Base-by-base conservation (phyloP, 2,797 vertebrate genomes). In the Carcharodon carcharias region DNA sequence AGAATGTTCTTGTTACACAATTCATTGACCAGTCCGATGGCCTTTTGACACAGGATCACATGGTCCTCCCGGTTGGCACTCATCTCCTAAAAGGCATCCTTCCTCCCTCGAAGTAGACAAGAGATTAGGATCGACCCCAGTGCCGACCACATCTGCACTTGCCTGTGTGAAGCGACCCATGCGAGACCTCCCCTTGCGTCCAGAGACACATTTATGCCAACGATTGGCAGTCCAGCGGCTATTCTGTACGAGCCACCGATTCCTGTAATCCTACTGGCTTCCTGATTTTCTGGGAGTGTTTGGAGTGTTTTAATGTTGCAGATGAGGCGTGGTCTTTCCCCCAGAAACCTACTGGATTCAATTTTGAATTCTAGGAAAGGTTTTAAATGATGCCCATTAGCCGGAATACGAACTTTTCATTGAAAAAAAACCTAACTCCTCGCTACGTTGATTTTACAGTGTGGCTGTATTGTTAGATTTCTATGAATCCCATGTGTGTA, bases 21-120 rank as follows among this genome's bases (percentile, higher is more conserved):
- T n/a, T 95, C 65, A 35, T 71, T 95, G 94, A 95, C 94, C 67
- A 95, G 94, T 4, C 69, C 65, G 94, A 95, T 95, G 45, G 94
- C 94, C 65, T 95, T 95, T 56, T 95, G 67, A 95, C 94, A 95
- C 65, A 95, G 67, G 67, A 95, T 73, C 94, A 95, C 65, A 73
- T 95, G 65, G 67, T 95, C 67, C 94, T 95, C 65, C 67, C 50
- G 67, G 45, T 73, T 73, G 94, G 94, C 50, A 73, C 94, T 95
- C 94, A 95, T 95, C 26, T 50, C 94, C 65, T 95, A 95, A 73
- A 35, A 54, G 31, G 94, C 94, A 95, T 95, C 69, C 50, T 95
- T 54, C 65, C 50, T 56, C 94, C 67, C 18, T 45, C 67, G 26
- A 50, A 73, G 67, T 12, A 45, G 89, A 92, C 89, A 71, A 95